These are phyloP conservation scores for Halictus ligatus DNA, from an alignment of 2,888 invertebrate genomes.

Conservation along the genomic window DNA sequence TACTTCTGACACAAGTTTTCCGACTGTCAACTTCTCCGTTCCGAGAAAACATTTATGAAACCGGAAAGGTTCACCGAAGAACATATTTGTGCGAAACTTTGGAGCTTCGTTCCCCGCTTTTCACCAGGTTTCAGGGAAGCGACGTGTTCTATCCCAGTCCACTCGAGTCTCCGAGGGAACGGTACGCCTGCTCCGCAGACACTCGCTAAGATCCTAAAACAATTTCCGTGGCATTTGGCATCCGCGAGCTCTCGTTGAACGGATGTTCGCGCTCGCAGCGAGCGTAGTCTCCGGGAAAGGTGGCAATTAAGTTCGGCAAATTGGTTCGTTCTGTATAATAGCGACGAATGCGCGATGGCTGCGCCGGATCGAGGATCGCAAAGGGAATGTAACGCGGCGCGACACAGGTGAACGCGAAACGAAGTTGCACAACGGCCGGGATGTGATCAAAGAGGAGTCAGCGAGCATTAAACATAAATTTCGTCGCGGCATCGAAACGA, in stretches of 20 bases:
- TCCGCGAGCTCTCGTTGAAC: background rate
- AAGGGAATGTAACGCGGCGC: background rate
- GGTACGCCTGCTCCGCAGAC: background rate
- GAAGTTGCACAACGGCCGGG: background rate
- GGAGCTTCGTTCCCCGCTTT: too few species aligned
- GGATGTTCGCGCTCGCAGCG: background rate
- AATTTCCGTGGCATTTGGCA: background rate
- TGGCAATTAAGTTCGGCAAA: background rate
- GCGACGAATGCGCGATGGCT: background rate
- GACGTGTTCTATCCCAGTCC: background rate
- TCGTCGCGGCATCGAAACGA: conserved; percentile 7
- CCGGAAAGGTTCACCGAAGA: too few species aligned
- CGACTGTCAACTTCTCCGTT: too few species aligned
- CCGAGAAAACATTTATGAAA: too few species aligned
- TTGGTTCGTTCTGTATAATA: background rate
- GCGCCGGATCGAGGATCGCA: background rate
- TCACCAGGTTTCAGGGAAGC: too few species aligned
- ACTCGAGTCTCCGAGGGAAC: background rate
- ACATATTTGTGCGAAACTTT: too few species aligned
- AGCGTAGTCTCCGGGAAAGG: background rate
- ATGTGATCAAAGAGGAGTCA: background rate
- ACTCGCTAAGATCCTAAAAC: background rate
- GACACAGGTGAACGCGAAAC: background rate
- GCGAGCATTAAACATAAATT: conserved; percentile 7
- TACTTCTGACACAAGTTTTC: too few species aligned